Evolutionary conservation across 2,797 vertebrate species (phyloP), one percentile per base, ranked within the genome.

Genomic region (Tragopan temminckii): DNA sequence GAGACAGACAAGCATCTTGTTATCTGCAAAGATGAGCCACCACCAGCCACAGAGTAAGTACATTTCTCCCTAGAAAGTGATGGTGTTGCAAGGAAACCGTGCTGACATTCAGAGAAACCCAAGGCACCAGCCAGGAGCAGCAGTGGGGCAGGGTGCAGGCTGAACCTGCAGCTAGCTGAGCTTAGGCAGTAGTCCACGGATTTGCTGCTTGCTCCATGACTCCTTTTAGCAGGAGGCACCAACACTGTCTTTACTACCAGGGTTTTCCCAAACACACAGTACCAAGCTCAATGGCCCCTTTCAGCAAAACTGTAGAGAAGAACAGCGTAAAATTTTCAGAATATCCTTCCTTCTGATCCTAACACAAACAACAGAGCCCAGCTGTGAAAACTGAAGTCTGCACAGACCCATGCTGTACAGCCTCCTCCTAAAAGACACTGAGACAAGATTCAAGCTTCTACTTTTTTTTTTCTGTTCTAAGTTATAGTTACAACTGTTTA

Each of bases 331-430:
- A 67, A 83, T 85, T 94, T 96, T 79, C 57, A 82, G 96, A 96
- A 94, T 91, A 88, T 40, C 63, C 80, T 88, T 94, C 80, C 89
- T 92, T 91, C 92, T 95, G 86, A 84, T 76, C 71, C 19, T 94
- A 95, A 96, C 82, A 75, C 90, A 95, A 97, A 95, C 76, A 95
- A 94, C 83, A 79, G 46, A 78, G 90, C 72, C 77, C 96, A 97
- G 96, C 96, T 97, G 93, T 96, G 90, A 92, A 97, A 97, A 97
- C 83, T 38, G 71, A 93, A 95, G 66, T n/a, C 63, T 25, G 11
- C 31, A 63, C 72, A 66, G 61, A 89, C 66, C 40, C 8, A 1
- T 0, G 1, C 77, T 72, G 27, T 11, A 83, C 53, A 74, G 46
- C 40, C 64, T 81, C 66, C 74, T 70, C 87, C 85, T 45, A 57